These are phyloP conservation scores for Trachelus stipa DNA, from an alignment of 2,888 invertebrate species.

Conservation along the genomic window DNA sequence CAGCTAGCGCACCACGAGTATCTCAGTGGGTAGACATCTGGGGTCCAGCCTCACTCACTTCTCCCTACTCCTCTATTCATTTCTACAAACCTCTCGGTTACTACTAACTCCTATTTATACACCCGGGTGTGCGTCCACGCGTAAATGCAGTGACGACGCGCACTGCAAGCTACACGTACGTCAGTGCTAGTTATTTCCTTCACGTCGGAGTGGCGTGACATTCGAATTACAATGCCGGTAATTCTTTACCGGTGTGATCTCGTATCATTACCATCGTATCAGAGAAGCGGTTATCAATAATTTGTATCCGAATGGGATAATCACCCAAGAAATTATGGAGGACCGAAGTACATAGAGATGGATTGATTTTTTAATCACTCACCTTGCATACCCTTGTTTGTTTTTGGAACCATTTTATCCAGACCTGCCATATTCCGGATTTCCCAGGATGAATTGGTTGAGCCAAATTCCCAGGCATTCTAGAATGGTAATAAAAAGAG, in stretches of 20 bases:
- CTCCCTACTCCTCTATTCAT: neutral
- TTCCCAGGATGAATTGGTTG: constrained; percentile 56
- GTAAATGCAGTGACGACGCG: neutral
- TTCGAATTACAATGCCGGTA: neutral
- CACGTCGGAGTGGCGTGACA: neutral
- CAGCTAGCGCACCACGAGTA: constrained; percentile 12
- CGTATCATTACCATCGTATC: neutral
- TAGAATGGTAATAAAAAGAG: constrained; percentile 56
- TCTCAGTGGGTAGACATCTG: constrained; percentile 25
- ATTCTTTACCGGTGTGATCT: neutral
- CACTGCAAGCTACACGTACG: neutral
- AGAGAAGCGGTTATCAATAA: neutral
- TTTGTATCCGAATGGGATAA: neutral
- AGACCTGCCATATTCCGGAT: constrained; percentile 73
- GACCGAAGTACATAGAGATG: neutral
- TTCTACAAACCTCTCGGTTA: neutral
- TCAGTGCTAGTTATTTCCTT: neutral
- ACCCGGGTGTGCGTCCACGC: neutral
- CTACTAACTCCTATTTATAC: constrained; percentile 3
- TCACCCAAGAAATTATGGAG: neutral
- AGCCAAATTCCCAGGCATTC: constrained; percentile 73
- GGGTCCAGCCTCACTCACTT: constrained; percentile 17
- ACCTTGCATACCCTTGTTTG: constrained; percentile 42
- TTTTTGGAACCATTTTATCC: constrained; percentile 69
- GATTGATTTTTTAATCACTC: constrained; percentile 34